Evolutionary conservation across 2,888 invertebrate genomes (phyloP).

Genomic region (Watsonalla binaria): DNA sequence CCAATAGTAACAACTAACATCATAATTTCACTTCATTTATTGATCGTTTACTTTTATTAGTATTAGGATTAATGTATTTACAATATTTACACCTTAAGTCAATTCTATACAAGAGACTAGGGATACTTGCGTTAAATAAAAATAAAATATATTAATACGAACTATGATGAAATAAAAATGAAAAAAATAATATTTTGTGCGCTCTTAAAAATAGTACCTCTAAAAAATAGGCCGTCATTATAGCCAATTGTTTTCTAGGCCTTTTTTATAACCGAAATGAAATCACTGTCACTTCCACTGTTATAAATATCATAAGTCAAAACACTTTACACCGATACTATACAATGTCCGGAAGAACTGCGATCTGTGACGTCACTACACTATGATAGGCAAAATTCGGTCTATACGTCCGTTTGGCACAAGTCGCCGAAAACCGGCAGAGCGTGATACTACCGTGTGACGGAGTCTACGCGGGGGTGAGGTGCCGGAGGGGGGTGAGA

Average conservation of each 20-base stretch:
- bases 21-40: conserved; percentile 41
- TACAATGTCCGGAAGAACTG: conserved; percentile 57
- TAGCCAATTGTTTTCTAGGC: conserved; percentile 16
- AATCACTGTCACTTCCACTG: conserved; percentile 17
- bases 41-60: conserved; percentile 31
- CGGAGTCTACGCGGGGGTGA: conserved; percentile 63
- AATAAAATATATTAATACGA: conserved; percentile 34
- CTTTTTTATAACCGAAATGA: conserved; percentile 11
- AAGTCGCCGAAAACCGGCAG: conserved; percentile 75
- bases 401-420: conserved; percentile 78
- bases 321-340: conserved; percentile 21
- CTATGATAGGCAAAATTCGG: conserved; percentile 39
- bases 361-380: conserved; percentile 49
- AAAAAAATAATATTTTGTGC: conserved; percentile 26
- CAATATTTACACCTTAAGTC: conserved; percentile 50
- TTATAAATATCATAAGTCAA: conserved; percentile 10
- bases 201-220: conserved; percentile 8
- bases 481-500: conserved; percentile 63
- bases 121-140: conserved; percentile 34
- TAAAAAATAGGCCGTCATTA: conserved; percentile 26
- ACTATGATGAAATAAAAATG: conserved; percentile 28
- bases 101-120: conserved; percentile 64
- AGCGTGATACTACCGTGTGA: conserved; percentile 76
- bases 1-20: conserved; percentile 59
- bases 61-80: conserved; percentile 42